Evolutionary conservation across 2,888 invertebrate species (phyloP).

Genomic region (Toxonevra muliebris): DNA sequence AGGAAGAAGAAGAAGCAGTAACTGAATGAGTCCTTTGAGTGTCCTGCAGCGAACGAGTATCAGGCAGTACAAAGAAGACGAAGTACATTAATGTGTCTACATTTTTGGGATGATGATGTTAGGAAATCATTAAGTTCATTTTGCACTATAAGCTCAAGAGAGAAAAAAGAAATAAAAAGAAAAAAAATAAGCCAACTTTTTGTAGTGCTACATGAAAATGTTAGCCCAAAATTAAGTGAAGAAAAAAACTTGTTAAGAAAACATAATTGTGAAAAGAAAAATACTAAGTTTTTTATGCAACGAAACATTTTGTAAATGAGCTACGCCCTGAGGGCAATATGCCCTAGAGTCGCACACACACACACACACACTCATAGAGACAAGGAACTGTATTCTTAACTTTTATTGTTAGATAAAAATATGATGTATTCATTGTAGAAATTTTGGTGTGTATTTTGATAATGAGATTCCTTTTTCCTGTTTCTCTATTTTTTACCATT

Average conservation of each 20-base stretch:
- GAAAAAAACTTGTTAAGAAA: too few relatives aligned
- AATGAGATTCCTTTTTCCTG: too few relatives aligned
- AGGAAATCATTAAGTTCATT: constrained; percentile 46
- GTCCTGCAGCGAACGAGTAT: constrained; percentile 16
- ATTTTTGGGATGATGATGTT: constrained; percentile 34
- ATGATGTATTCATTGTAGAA: too few relatives aligned
- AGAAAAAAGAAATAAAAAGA: background rate
- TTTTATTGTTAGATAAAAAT: background rate
- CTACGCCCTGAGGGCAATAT: too few relatives aligned
- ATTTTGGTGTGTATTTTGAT: too few relatives aligned
- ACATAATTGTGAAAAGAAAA: too few relatives aligned
- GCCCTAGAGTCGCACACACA: constrained; percentile 5
- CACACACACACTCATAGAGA: background rate
- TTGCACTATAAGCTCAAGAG: constrained; percentile 33
- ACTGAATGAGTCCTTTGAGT: constrained; percentile 17
- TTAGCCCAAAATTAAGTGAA: too few relatives aligned
- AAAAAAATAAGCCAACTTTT: constrained; percentile 9
- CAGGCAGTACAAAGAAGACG: constrained; percentile 16
- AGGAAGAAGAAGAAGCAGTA: constrained; percentile 9
- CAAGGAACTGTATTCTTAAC: background rate
- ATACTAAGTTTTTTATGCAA: too few relatives aligned
- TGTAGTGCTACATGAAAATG: too few relatives aligned
- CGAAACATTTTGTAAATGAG: too few relatives aligned
- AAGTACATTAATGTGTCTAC: constrained; percentile 26
- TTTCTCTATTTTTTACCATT: too few relatives aligned